Evolutionary conservation across 2,888 invertebrate genomes (phyloP).

Genomic region (Flexamia atlantica): DNA sequence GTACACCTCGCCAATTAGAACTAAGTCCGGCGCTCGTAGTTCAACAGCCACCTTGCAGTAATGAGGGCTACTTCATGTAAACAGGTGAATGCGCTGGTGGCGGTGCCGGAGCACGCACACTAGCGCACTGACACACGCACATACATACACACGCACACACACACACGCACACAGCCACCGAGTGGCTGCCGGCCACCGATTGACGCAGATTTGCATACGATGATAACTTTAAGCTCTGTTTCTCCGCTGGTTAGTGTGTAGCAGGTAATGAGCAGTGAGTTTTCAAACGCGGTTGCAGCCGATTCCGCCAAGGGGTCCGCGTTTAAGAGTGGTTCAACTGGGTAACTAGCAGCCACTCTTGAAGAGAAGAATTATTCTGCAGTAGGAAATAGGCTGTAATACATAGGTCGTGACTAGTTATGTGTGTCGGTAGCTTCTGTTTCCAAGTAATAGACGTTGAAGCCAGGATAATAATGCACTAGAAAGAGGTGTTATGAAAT

Average conservation of each 20-base stretch:
- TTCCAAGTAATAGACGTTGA: no score
- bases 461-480: no score
- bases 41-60: constrained; percentile 27
- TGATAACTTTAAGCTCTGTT: constrained; percentile 3
- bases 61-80: constrained; percentile 38
- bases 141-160: not conserved
- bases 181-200: not conserved
- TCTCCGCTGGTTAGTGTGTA: not conserved
- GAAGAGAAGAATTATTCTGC: no score
- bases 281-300: not conserved
- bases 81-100: constrained; percentile 17
- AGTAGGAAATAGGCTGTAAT: no score
- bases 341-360: no score
- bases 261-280: not conserved
- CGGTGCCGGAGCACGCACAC: not conserved
- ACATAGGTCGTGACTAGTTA: no score
- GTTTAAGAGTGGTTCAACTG: no score
- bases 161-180: not conserved
- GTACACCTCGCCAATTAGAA: constrained; percentile 44
- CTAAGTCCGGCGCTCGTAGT: constrained; percentile 16
- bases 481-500: no score
- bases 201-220: not conserved
- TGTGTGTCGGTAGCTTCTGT: no score
- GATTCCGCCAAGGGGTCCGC: not conserved
- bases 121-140: not conserved